phyloP scores from a whole-genome alignment of 2,113 vertebrate genomes.

The Laticauda laticaudata region DNA sequence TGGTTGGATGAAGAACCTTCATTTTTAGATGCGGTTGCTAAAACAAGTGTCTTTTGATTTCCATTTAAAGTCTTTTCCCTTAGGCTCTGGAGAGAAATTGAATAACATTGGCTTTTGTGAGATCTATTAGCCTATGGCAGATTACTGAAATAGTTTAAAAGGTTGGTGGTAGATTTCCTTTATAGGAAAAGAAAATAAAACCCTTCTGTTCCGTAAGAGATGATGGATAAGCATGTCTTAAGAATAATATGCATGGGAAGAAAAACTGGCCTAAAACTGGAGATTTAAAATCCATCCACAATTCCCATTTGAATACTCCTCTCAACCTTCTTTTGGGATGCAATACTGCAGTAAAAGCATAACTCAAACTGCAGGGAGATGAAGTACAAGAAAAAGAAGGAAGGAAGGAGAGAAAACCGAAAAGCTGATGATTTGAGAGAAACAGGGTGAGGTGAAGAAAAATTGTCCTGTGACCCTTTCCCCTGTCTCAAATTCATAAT shows the following conservation, averaged over 20 bases:
- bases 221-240: background rate
- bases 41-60: background rate
- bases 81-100: background rate
- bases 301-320: slow-evolving; percentile 19
- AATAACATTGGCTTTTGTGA: slow-evolving; percentile 4
- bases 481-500: slow-evolving; percentile 29
- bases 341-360: slow-evolving; percentile 50
- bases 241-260: background rate
- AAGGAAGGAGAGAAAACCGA: background rate
- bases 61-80: no score
- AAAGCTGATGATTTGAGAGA: slow-evolving; percentile 44
- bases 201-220: background rate
- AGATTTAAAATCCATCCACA: accelerated
- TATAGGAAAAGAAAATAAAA: background rate
- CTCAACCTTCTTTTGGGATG: slow-evolving; percentile 20
- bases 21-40: background rate
- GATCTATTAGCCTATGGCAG: background rate
- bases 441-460: background rate
- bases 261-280: background rate
- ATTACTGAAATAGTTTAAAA: background rate
- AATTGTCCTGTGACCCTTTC: slow-evolving; percentile 42
- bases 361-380: slow-evolving; percentile 30
- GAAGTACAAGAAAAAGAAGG: slow-evolving; percentile 19
- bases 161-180: background rate
- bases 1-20: background rate